Conservation (phyloP, 2,113 vertebrate species). For the Paradoxurus hermaphroditus region DNA sequence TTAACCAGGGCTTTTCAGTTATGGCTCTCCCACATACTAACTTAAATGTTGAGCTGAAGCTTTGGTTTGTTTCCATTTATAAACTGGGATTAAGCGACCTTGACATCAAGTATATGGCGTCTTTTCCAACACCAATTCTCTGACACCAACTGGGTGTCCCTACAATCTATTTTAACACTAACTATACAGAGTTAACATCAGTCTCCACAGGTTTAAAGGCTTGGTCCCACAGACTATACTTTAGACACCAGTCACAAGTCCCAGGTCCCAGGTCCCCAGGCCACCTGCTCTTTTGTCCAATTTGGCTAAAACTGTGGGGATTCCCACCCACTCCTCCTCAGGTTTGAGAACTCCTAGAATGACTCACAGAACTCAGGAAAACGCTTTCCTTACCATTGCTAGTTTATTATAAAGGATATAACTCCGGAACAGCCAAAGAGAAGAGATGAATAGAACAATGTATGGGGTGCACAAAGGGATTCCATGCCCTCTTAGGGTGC, state of each 20-base stretch:
- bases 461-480: neutral
- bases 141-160: neutral
- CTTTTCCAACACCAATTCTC: slow-evolving; percentile 10
- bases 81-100: neutral
- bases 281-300: neutral
- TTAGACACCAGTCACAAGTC: neutral
- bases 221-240: neutral
- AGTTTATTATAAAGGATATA: neutral
- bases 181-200: neutral
- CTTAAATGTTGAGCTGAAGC: neutral
- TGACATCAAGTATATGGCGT: neutral
- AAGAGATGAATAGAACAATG: neutral
- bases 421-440: neutral
- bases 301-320: neutral
- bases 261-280: neutral
- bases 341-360: neutral
- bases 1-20: neutral
- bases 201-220: neutral
- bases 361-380: slow-evolving; percentile 20
- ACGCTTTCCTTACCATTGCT: neutral
- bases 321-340: neutral
- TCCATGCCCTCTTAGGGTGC: neutral
- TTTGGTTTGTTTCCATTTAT: slow-evolving; percentile 48
- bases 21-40: neutral
- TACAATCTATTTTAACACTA: neutral